A percentile compares a stretch with the other conserved stretches of the same genome.
Conservation (phyloP, 2,113 vertebrate species). For the Xyrauchen texanus region DNA sequence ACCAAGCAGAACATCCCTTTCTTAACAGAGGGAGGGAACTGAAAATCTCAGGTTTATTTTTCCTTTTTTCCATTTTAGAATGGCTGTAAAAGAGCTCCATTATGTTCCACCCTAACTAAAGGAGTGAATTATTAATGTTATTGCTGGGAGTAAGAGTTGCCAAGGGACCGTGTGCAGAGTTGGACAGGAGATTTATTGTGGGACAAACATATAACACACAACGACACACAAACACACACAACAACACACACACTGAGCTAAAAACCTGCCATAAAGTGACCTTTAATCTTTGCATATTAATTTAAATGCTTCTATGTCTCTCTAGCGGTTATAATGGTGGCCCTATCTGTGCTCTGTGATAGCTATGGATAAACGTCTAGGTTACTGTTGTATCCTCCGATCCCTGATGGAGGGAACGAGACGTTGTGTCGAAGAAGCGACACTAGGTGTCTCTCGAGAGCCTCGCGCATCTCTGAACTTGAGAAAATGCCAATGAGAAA, state of each 20-base stretch:
- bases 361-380: constrained; percentile 41
- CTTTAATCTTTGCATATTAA: constrained; percentile 44
- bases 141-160: constrained; percentile 50
- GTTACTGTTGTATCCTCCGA: too few species aligned
- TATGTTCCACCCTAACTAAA: constrained; percentile 44
- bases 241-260: constrained; percentile 10
- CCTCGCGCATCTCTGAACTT: too few species aligned
- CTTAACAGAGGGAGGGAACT: constrained; percentile 14
- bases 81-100: constrained; percentile 32
- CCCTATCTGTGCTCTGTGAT: not conserved
- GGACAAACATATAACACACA: constrained; percentile 28
- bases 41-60: constrained; percentile 39
- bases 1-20: not conserved
- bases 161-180: constrained; percentile 23
- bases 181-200: constrained; percentile 18
- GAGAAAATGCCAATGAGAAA: too few species aligned
- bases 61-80: constrained; percentile 12
- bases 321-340: constrained; percentile 3
- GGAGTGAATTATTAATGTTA: constrained; percentile 69
- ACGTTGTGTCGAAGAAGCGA: too few species aligned
- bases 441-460: too few species aligned
- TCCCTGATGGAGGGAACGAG: too few species aligned
- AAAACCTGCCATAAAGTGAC: constrained; percentile 33
- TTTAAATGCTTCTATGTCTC: constrained; percentile 12
- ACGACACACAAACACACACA: not conserved